These are phyloP conservation scores for Galeopsomyia nigrocyanea DNA, from an alignment of 2,888 invertebrate genomes.

Conservation along the genomic window DNA sequence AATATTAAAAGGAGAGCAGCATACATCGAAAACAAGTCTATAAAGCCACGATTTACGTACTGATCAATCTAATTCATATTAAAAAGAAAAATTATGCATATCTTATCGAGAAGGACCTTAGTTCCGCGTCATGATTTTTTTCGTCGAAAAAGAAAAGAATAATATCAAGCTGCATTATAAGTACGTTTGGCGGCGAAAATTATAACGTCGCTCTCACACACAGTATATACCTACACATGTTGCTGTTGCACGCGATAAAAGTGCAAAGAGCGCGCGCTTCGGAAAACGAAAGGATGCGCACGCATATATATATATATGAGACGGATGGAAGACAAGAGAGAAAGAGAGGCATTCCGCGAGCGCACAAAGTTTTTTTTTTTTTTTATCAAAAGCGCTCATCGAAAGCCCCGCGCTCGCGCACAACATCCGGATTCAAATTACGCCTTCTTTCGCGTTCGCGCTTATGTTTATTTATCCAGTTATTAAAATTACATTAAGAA, in stretches of 20 bases:
- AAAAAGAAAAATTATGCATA: not conserved
- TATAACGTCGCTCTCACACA: slow-evolving; percentile 57
- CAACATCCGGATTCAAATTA: slow-evolving; percentile 70
- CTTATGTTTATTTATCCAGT: slow-evolving; percentile 70
- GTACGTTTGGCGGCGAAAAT: slow-evolving; percentile 57
- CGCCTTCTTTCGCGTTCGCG: slow-evolving; percentile 60
- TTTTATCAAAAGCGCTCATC: slow-evolving; percentile 68
- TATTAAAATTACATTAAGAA: slow-evolving; percentile 69
- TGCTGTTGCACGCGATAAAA: slow-evolving; percentile 35
- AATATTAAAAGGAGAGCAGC: not conserved
- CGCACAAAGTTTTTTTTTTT: slow-evolving; percentile 47
- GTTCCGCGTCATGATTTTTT: slow-evolving; percentile 16
- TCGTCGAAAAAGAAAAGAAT: slow-evolving; percentile 17
- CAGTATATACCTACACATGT: slow-evolving; percentile 47
- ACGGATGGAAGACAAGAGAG: slow-evolving; percentile 51
- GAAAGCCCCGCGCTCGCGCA: slow-evolving; percentile 53
- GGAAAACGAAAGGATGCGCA: slow-evolving; percentile 47
- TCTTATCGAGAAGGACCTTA: slow-evolving; percentile 11
- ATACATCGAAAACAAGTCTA: too few relatives aligned
- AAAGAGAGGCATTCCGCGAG: slow-evolving; percentile 39
- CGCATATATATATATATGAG: slow-evolving; percentile 36
- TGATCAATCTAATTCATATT: too few relatives aligned
- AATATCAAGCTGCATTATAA: slow-evolving; percentile 20
- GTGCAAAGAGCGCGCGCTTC: slow-evolving; percentile 2
- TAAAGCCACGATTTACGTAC: too few relatives aligned